These are phyloP conservation scores for Centropus bengalensis DNA, from an alignment of 2,113 vertebrate genomes.

Conservation along the genomic window DNA sequence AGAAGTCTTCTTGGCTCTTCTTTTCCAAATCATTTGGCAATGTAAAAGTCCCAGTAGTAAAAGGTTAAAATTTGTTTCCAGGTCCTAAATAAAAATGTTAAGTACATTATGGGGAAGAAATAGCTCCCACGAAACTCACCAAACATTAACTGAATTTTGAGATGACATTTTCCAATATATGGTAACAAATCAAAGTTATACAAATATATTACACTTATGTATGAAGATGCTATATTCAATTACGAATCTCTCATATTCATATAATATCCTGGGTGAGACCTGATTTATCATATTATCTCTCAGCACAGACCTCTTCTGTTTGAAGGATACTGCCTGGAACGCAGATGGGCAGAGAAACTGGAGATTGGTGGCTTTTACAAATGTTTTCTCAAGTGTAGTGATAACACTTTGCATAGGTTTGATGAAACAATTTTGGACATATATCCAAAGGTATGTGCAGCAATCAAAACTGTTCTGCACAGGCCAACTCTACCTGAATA, in stretches of 20 bases:
- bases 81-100: background rate
- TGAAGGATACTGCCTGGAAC: background rate
- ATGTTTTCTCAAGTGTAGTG: background rate
- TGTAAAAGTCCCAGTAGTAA: background rate
- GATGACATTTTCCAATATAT: background rate
- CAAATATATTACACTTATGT: background rate
- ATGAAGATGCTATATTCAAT: background rate
- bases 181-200: background rate
- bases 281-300: background rate
- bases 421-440: background rate
- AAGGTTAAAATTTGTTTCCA: background rate
- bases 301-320: background rate
- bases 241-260: background rate
- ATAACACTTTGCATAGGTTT: background rate
- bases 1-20: background rate
- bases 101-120: background rate
- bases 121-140: background rate
- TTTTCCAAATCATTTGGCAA: background rate
- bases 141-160: background rate
- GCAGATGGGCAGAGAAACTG: background rate
- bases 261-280: background rate
- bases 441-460: background rate
- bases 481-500: background rate
- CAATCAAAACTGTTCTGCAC: background rate
- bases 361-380: background rate